A percentile compares a stretch with the other conserved stretches of the same genome.
phyloP scores from a whole-genome alignment of 2,888 invertebrate species.

The Gisinianus flammeolus region DNA sequence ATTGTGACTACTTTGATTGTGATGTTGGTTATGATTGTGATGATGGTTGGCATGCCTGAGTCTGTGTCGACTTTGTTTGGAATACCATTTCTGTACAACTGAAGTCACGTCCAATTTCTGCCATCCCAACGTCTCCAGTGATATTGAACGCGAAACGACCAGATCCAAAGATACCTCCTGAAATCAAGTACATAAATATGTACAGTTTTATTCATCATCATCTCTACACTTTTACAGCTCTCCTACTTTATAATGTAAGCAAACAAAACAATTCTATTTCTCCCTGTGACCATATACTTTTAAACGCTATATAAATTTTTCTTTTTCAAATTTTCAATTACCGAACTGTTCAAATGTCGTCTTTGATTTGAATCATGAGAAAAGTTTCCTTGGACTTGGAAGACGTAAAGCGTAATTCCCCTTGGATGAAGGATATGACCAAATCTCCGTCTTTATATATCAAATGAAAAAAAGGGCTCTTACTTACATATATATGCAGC shows the following conservation, averaged over 20 bases:
- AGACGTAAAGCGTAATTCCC: conserved; percentile 75
- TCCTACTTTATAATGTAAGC: conserved; percentile 6
- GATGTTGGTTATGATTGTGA: conserved; percentile 42
- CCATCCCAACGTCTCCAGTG: conserved; percentile 77
- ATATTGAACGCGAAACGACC: conserved; percentile 67
- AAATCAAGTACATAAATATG: no score
- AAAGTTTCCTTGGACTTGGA: conserved; percentile 65
- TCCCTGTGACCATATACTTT: background rate
- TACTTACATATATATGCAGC: no score
- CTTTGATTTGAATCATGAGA: conserved; percentile 34
- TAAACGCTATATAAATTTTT: no score
- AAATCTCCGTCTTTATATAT: conserved; percentile 57
- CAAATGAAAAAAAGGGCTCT: background rate
- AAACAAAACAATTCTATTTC: background rate
- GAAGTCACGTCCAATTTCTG: conserved; percentile 83
- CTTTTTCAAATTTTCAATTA: conserved; percentile 7
- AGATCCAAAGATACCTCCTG: conserved; percentile 65
- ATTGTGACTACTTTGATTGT: conserved; percentile 26
- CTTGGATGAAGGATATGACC: conserved; percentile 61
- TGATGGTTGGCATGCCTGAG: conserved; percentile 48
- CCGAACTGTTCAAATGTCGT: conserved; percentile 15
- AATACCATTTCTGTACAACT: conserved; percentile 77
- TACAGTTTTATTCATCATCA: no score
- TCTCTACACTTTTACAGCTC: no score
- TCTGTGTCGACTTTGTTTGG: conserved; percentile 53